phyloP scores from a whole-genome alignment of 2,113 vertebrate genomes.

The Heterochromis multidens region DNA sequence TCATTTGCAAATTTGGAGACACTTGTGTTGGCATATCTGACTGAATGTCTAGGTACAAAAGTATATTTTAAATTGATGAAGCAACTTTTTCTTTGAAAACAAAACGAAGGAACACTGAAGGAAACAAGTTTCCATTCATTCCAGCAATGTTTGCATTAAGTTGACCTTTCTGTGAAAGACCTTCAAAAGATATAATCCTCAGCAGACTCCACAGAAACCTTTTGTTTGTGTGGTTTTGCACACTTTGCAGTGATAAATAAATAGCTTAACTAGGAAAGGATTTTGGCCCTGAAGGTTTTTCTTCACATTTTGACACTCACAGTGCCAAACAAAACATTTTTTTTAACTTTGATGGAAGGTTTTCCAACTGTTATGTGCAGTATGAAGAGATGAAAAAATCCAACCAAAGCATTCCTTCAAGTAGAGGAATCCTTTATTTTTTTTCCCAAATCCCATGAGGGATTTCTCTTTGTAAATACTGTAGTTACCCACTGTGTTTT shows the following conservation, averaged over 20 bases:
- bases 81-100: neutral
- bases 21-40: constrained; percentile 2
- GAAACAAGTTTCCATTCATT: neutral
- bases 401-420: neutral
- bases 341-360: constrained; percentile 9
- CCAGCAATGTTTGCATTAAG: neutral
- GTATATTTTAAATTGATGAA: neutral
- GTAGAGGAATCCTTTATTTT: neutral
- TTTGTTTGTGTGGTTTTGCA: constrained; percentile 2
- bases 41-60: neutral
- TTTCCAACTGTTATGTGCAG: constrained; percentile 14
- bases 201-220: neutral
- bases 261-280: constrained; percentile 9
- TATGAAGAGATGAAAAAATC: neutral
- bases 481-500: constrained; percentile 27
- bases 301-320: constrained; percentile 22
- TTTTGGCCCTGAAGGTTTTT: constrained; percentile 1
- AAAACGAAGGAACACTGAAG: neutral
- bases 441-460: neutral
- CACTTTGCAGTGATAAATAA: constrained; percentile 20
- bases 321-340: neutral
- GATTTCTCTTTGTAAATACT: neutral
- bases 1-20: constrained; percentile 38
- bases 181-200: constrained; percentile 18
- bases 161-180: constrained; percentile 14